Evolutionary conservation across 2,113 vertebrate species (phyloP), one percentile per base, ranked within the genome.

Genomic region (Callopanchax toddi): DNA sequence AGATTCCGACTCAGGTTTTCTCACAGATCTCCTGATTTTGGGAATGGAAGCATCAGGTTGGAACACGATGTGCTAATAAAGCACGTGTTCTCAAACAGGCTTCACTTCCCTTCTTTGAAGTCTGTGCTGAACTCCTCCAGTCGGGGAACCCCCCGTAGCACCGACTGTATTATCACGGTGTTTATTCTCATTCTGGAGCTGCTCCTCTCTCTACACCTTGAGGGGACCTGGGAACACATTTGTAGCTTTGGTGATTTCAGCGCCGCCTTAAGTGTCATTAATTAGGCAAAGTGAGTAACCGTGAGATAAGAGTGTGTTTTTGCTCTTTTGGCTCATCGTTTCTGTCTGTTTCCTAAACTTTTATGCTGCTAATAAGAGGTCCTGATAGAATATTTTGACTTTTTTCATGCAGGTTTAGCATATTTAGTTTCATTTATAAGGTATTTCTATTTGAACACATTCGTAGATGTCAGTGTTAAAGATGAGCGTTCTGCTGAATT

Each of bases 181-280:
- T 78, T 87, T 85, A 79, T 85, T 86, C 79, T 72, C 58, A 80
- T 85, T 88, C 74, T 2, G 26, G 53, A 53, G 50, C 45, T 9
- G 50, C 64, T 55, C 67, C 20, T 56, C 66, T 37, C 55, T 52
- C 65, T 55, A 62, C 36, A 26, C 71, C 68, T 63, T 2, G 2
- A 56, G 74, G 75, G 56, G 29, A 69, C 63, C 60, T 60, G 69
- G 51, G 56, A 80, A 78, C 61, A 60, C 81, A 83, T 87, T 87
- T 88, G 81, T 75, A 72, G 72, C 65, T 39, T 29, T 43, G 75
- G 60, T 23, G 56, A 74, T 63, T 59, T 29, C 45, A 84, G 60
- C 18, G 43, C 63, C 48, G 67, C 69, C 43, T 54, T 62, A 46
- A 74, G 70, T 26, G 12, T 50, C 60, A 63, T 78, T 88, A 86